These are phyloP conservation scores for Phoebastria nigripes DNA, from an alignment of 2,797 vertebrate genomes.

Conservation along the genomic window DNA sequence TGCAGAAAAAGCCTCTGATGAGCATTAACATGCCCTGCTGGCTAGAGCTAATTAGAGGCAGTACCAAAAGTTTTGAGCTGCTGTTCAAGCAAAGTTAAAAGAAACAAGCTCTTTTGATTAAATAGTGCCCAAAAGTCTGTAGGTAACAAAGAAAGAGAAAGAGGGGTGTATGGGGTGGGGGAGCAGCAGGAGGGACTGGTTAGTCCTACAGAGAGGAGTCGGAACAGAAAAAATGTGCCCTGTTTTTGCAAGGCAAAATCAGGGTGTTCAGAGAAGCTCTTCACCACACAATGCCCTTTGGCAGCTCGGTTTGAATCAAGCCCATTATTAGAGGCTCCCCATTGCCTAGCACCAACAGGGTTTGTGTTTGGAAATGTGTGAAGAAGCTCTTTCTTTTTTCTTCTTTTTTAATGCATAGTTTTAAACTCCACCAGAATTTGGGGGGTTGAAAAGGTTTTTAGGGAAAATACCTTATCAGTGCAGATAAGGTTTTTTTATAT, in stretches of 20 bases:
- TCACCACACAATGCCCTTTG: background rate
- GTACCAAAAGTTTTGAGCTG: background rate
- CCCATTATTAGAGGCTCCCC: background rate
- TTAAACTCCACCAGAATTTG: background rate
- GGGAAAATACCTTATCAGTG: background rate
- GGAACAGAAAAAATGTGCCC: background rate
- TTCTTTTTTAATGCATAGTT: background rate
- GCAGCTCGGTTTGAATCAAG: background rate
- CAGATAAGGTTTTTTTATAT: background rate
- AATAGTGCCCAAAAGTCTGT: background rate
- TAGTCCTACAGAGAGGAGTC: background rate
- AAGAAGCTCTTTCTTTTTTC: background rate
- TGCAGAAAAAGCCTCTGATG: background rate
- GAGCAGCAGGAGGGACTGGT: background rate
- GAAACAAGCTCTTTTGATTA: slow-evolving; percentile 19
- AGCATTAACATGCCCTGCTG: background rate
- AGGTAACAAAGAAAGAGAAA: background rate
- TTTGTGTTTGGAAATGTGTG: background rate
- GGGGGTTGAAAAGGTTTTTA: background rate
- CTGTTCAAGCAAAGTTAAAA: slow-evolving; percentile 6
- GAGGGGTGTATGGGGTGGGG: background rate
- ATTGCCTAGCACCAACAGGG: background rate
- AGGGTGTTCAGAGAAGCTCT: background rate
- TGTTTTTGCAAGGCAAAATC: background rate
- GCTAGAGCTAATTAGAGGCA: slow-evolving; percentile 5